A percentile compares a stretch with the other conserved stretches of the same genome.
Conservation (phyloP, 2,113 vertebrate species). For the Ictidomys tridecemlineatus region DNA sequence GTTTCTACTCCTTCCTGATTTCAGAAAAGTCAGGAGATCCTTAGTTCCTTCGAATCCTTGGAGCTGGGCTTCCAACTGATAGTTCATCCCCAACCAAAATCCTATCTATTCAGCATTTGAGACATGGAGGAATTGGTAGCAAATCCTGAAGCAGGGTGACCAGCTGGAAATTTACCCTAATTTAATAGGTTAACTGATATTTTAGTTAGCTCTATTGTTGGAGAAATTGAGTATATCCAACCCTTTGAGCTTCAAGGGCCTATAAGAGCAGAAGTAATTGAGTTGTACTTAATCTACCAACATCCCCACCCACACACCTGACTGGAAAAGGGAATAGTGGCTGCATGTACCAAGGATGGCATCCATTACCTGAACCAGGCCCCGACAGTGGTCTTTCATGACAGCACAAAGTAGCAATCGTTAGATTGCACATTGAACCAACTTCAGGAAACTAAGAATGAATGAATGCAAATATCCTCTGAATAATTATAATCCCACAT, state of each 20-base stretch:
- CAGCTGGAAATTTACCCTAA: neutral
- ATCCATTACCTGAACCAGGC: neutral
- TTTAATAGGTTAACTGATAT: neutral
- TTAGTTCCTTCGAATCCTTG: neutral
- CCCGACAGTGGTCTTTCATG: neutral
- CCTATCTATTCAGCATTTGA: neutral
- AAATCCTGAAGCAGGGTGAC: neutral
- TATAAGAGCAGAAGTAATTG: neutral
- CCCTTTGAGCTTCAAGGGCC: neutral
- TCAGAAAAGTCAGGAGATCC: neutral
- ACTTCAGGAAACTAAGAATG: neutral
- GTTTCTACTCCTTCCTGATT: neutral
- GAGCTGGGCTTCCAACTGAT: neutral
- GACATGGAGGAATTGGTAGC: neutral
- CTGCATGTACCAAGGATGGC: neutral
- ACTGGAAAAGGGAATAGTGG: neutral
- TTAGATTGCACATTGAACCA: neutral
- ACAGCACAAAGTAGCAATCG: neutral
- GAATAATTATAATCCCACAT: constrained; percentile 29
- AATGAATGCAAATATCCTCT: constrained; percentile 19
- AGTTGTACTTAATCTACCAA: neutral
- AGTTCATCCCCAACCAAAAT: neutral
- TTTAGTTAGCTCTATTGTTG: neutral
- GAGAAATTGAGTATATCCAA: neutral
- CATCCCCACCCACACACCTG: neutral